Percentiles rank a stretch among this genome's conserved stretches.
phyloP scores from a whole-genome alignment of 2,797 vertebrate species.

The Iguana delicatissima region DNA sequence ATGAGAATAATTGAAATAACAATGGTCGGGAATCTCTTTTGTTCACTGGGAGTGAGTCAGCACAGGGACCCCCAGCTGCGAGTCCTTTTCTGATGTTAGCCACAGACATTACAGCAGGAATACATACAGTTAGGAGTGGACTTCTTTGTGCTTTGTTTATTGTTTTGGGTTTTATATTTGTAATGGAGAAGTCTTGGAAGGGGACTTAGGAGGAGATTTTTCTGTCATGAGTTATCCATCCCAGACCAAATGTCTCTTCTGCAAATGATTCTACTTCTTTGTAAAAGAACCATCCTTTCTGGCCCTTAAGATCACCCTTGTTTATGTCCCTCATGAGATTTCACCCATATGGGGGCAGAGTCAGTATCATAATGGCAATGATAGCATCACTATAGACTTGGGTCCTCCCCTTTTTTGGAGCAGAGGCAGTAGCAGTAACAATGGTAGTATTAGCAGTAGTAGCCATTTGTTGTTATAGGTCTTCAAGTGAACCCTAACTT shows the following conservation, averaged over 20 bases:
- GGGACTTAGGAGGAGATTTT: constrained; percentile 56
- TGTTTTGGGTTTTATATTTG: constrained; percentile 45
- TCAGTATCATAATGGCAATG: neutral
- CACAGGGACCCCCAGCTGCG: constrained; percentile 45
- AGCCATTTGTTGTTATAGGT: too few species aligned
- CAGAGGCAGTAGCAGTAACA: neutral
- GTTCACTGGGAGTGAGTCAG: constrained; percentile 69
- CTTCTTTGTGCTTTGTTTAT: constrained; percentile 57
- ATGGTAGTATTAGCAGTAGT: neutral
- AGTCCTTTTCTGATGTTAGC: constrained; percentile 64
- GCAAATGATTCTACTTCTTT: constrained; percentile 69
- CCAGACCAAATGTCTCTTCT: constrained; percentile 69
- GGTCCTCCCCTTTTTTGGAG: neutral
- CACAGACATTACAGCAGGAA: constrained; percentile 49
- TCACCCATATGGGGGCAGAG: neutral
- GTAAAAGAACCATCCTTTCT: constrained; percentile 27
- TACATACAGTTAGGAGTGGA: constrained; percentile 43
- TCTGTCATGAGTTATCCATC: constrained; percentile 59
- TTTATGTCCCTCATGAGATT: neutral
- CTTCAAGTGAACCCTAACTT: neutral
- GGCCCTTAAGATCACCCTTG: neutral
- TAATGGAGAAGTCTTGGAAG: constrained; percentile 36
- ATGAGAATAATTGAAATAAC: constrained; percentile 76
- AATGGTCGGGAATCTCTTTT: constrained; percentile 71
- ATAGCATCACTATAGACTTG: neutral